A percentile compares a stretch with the other conserved stretches of the same genome.
phyloP scores from a whole-genome alignment of 2,888 invertebrate species.

The Noctuana brunneofusca region DNA sequence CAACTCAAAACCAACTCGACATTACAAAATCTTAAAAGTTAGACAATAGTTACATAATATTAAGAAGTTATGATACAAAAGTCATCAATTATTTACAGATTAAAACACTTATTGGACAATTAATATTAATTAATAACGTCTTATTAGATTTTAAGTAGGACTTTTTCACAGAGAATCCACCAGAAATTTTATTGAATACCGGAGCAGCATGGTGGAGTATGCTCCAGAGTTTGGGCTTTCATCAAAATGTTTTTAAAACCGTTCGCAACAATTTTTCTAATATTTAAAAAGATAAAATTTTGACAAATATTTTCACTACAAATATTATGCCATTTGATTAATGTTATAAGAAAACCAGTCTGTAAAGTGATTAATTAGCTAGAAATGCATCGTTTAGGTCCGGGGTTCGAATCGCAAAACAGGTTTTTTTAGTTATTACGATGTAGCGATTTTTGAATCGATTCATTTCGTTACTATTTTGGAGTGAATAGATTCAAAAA shows the following conservation, averaged over 20 bases:
- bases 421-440: too few relatives aligned
- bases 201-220: not conserved
- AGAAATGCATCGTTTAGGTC: too few relatives aligned
- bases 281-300: too few relatives aligned
- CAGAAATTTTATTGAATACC: not conserved
- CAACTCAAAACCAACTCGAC: slow-evolving; percentile 2
- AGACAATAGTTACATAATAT: slow-evolving; percentile 14
- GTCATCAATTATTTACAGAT: slow-evolving; percentile 31
- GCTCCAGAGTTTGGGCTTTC: not conserved
- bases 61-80: slow-evolving; percentile 20
- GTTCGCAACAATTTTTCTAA: not conserved
- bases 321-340: too few relatives aligned
- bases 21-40: slow-evolving; percentile 20
- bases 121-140: not conserved
- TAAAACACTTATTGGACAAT: slow-evolving; percentile 19
- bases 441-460: too few relatives aligned
- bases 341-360: too few relatives aligned
- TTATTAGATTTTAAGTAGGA: not conserved
- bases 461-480: too few relatives aligned
- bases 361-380: too few relatives aligned
- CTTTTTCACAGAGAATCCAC: slow-evolving; percentile 3
- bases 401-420: too few relatives aligned
- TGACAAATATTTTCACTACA: too few relatives aligned
- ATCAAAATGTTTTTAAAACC: not conserved
- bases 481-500: too few relatives aligned